Conservation (phyloP, 2,888 invertebrate species). For the Cephus rjabovi region DNA sequence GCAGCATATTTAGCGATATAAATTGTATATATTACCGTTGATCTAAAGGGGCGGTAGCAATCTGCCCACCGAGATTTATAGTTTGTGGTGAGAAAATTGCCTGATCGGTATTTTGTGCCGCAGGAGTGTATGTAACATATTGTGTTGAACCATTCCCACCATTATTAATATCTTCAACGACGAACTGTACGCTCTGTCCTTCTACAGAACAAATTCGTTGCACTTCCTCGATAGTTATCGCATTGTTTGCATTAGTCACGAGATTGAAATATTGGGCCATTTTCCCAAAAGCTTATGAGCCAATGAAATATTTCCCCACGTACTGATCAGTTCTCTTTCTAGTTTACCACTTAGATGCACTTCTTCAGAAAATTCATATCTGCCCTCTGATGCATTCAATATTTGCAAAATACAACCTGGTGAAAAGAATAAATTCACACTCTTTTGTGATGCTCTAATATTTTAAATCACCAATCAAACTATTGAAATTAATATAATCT, state of each 20-base stretch:
- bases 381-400: neutral
- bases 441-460: neutral
- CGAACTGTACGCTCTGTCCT: constrained; percentile 57
- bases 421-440: neutral
- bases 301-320: neutral
- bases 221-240: constrained; percentile 55
- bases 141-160: constrained; percentile 52
- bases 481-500: neutral
- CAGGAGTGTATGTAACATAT: constrained; percentile 51
- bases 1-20: neutral
- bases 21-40: constrained; percentile 54
- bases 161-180: constrained; percentile 58
- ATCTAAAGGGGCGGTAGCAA: constrained; percentile 53
- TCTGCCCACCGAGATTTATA: constrained; percentile 53
- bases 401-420: neutral
- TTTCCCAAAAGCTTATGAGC: neutral
- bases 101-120: constrained; percentile 50
- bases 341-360: neutral
- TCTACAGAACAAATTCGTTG: constrained; percentile 54
- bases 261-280: constrained; percentile 64
- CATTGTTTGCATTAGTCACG: constrained; percentile 57
- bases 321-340: neutral
- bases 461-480: neutral
- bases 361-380: neutral
- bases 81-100: constrained; percentile 51